Percentiles rank a stretch among this genome's conserved stretches.
Evolutionary conservation across 2,113 vertebrate species (phyloP).

Genomic region (Camelus dromedarius): DNA sequence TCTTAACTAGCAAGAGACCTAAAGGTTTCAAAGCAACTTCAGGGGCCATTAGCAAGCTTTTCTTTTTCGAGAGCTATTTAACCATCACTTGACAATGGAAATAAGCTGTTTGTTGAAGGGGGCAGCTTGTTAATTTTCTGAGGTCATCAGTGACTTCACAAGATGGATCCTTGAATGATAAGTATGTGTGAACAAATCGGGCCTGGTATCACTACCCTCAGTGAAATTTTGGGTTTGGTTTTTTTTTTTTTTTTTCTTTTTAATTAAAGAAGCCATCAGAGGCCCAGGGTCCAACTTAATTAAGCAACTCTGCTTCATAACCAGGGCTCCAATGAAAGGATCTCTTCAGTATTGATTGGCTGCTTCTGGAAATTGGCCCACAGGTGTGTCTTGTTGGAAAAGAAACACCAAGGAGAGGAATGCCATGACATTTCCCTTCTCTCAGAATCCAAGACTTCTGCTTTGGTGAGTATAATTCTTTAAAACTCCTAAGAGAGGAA

Average conservation of each 20-base stretch:
- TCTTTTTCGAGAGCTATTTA: neutral
- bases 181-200: neutral
- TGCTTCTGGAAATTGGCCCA: neutral
- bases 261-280: neutral
- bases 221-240: neutral
- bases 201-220: neutral
- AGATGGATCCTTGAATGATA: neutral
- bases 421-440: neutral
- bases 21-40: slow-evolving; percentile 21
- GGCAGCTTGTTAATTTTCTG: neutral
- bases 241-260: neutral
- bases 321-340: neutral
- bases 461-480: neutral
- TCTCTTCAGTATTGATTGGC: neutral
- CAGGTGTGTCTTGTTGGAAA: neutral
- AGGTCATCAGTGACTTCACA: neutral
- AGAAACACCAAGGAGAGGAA: neutral
- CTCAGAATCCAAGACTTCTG: neutral
- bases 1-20: slow-evolving; percentile 13
- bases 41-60: neutral
- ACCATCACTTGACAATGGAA: neutral
- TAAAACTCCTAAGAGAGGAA: neutral
- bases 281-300: neutral
- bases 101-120: neutral
- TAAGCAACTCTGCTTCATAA: slow-evolving; percentile 19